These are phyloP conservation scores for human DNA, from an alignment of 2,113 vertebrate genomes.

Conservation along the genomic window DNA sequence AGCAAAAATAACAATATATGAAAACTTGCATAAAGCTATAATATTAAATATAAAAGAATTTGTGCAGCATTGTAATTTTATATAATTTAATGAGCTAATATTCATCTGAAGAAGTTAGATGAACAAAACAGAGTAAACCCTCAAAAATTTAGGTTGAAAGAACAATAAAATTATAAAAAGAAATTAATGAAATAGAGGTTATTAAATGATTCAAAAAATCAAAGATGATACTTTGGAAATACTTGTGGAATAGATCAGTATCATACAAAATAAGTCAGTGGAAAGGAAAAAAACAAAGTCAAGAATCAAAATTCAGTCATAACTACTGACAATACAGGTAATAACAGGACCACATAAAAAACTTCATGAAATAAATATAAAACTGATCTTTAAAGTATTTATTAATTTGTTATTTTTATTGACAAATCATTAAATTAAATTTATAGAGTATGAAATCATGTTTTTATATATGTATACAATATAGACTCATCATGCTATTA, in stretches of 20 bases:
- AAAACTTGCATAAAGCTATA: neutral
- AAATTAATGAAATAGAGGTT: neutral
- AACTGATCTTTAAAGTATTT: neutral
- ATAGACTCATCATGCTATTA: too few species aligned
- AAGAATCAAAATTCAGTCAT: neutral
- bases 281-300: neutral
- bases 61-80: too few species aligned
- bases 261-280: neutral
- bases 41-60: neutral
- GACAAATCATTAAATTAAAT: too few species aligned
- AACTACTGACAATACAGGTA: neutral
- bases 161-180: neutral
- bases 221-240: neutral
- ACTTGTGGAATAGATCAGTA: neutral
- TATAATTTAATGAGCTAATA: neutral
- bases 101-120: neutral
- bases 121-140: neutral
- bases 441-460: too few species aligned
- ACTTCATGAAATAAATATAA: neutral
- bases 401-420: too few species aligned
- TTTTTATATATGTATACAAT: too few species aligned
- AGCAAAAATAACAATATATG: neutral
- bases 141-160: neutral
- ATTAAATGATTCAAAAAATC: neutral
- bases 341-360: neutral